Base-by-base conservation (phyloP, 64 coral and sea anemone genomes). In the Astreopora myriophthalma region DNA sequence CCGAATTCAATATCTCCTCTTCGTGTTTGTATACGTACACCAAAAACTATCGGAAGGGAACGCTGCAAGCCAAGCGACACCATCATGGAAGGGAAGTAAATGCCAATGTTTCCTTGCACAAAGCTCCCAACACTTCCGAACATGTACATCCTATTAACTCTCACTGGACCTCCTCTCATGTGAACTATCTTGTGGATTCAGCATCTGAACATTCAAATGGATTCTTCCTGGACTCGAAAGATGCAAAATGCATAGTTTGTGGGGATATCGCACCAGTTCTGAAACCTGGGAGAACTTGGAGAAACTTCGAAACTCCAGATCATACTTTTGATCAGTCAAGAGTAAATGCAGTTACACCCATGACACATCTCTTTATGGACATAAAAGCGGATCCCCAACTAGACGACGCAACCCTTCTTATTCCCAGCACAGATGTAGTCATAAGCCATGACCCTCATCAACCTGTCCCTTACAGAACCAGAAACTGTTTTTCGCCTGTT, bases 1-100 rank as follows among this genome's bases (percentile, higher is more conserved):
- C n/a, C n/a, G n/a, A n/a, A n/a, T n/a, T n/a, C n/a, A n/a, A n/a
- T n/a, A n/a, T n/a, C n/a, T n/a, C n/a, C n/a, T n/a, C 57, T 8
- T 93, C 91, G 28, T 91, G 88, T 37, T 69, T 86, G 17, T 93
- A 87, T 29, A 87, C 82, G 0, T 93, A 93, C 34, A 93, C 91
- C 25, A 64, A 22, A 12, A 92, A 92, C 35, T 92, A 92, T 55
- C 30, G 28, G 29, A 92, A 92, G 74, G 91, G 91, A 12, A 76
- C 91, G 19, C n/a, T 34, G 5, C 91, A 93, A 86, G 79, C 90
- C 1, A 71, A 75, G 63, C 13, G 79, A 13, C 90, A 92, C 28
- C 89, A 91, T 72, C 32, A 70, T 38, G 90, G 79, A 52, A 74
- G 26, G 23, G 39, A 38, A 0, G 30, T 94, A n/a, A 94, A 80